phyloP scores from a whole-genome alignment of 2,113 vertebrate genomes.

The Daphoenositta chrysoptera region DNA sequence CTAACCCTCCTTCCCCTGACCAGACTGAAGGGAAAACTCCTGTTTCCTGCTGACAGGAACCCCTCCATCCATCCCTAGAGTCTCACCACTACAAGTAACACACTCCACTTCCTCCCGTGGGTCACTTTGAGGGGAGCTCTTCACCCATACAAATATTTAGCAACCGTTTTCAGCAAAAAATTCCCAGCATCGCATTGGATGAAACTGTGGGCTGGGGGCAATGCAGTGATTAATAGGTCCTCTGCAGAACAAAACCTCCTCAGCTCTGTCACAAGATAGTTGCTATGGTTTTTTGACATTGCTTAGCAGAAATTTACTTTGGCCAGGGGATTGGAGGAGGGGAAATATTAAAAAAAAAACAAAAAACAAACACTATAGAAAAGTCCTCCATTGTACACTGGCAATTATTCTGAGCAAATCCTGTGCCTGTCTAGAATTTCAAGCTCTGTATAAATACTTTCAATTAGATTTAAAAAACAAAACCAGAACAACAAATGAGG shows the following conservation, averaged over 20 bases:
- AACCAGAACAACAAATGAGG: not conserved
- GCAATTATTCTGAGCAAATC: constrained; percentile 34
- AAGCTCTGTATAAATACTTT: constrained; percentile 38
- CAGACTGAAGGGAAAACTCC: not conserved
- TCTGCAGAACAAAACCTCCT: constrained; percentile 44
- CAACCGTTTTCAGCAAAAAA: not conserved
- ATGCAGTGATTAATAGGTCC: constrained; percentile 40
- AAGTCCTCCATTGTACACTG: not conserved
- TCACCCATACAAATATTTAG: not conserved
- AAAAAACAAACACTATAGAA: constrained; percentile 15
- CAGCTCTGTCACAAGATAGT: constrained; percentile 59
- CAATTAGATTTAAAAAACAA: not conserved
- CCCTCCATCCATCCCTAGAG: not conserved
- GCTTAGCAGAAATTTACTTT: constrained; percentile 49
- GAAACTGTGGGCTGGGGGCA: not conserved
- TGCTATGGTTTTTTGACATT: constrained; percentile 54
- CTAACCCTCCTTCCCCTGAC: not conserved
- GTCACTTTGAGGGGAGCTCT: not conserved
- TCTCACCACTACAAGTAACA: not conserved
- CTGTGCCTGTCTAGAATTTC: constrained; percentile 11
- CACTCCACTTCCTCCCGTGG: accelerated
- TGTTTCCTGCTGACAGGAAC: accelerated
- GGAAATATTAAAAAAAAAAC: constrained; percentile 27
- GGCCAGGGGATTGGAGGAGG: not conserved
- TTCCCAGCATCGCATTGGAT: constrained; percentile 5